These are phyloP conservation scores for Menidia menidia DNA, from an alignment of 2,797 vertebrate species.

Conservation along the genomic window DNA sequence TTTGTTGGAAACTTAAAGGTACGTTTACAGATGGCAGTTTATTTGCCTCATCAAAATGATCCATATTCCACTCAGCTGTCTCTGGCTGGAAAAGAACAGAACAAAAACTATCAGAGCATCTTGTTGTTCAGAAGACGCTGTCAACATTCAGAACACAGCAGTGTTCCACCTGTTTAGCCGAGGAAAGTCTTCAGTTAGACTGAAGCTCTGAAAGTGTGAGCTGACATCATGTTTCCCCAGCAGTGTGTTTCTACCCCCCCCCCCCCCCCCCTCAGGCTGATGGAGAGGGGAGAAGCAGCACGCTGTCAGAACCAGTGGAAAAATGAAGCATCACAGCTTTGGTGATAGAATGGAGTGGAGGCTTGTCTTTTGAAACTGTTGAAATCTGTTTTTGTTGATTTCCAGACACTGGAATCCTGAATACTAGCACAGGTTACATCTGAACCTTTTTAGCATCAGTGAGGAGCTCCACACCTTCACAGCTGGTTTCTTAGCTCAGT, in stretches of 20 bases:
- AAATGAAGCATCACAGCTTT: too few relatives aligned
- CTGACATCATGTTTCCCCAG: slow-evolving; percentile 27
- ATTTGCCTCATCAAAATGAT: neutral
- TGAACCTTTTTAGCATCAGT: neutral
- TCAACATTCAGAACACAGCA: slow-evolving; percentile 24
- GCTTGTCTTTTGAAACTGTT: too few relatives aligned
- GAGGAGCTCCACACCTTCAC: neutral
- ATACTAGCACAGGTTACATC: neutral
- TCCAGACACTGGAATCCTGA: too few relatives aligned
- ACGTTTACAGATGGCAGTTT: neutral
- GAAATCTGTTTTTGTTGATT: too few relatives aligned
- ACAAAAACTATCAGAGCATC: slow-evolving; percentile 20
- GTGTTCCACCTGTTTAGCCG: too few relatives aligned
- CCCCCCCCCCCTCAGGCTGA: too few relatives aligned
- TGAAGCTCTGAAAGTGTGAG: slow-evolving; percentile 30
- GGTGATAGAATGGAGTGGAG: too few relatives aligned
- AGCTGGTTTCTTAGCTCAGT: neutral
- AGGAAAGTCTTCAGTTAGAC: slow-evolving; percentile 10
- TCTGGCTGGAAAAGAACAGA: slow-evolving; percentile 1
- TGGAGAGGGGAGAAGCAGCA: too few relatives aligned
- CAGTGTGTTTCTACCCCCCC: slow-evolving; percentile 3
- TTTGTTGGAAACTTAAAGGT: too few relatives aligned
- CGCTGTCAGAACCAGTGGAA: too few relatives aligned
- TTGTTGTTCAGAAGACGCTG: slow-evolving; percentile 49
- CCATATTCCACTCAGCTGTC: neutral